A percentile compares a stretch with the other conserved stretches of the same genome.
Conservation (phyloP, 1,140 invertebrate species). For the Zaprionus tsacasi region DNA sequence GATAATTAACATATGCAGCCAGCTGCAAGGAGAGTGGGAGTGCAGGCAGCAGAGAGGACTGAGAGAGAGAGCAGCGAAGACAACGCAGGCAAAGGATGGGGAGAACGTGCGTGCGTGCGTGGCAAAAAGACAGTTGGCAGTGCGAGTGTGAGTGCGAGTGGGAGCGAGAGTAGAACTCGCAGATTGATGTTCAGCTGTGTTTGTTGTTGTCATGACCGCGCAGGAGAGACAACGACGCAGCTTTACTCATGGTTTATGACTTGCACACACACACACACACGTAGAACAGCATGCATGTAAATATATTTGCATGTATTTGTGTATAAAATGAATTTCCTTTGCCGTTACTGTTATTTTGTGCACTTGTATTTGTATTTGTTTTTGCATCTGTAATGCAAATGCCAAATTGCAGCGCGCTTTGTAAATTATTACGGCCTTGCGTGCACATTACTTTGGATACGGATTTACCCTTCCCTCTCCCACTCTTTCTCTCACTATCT, state of each 20-base stretch:
- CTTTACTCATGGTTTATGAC: constrained; percentile 42
- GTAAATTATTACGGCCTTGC: constrained; percentile 75
- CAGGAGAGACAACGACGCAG: constrained; percentile 25
- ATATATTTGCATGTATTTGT: constrained; percentile 6
- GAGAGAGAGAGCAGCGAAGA: neutral
- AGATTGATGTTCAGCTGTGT: constrained; percentile 37
- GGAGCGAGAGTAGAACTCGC: constrained; percentile 1
- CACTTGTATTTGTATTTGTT: constrained; percentile 1
- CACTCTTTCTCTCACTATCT: neutral
- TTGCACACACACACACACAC: constrained; percentile 24
- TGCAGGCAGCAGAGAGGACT: neutral
- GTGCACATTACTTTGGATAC: constrained; percentile 42
- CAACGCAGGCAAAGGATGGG: neutral
- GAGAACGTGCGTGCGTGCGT: neutral
- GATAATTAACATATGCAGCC: constrained; percentile 73
- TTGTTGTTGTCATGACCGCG: constrained; percentile 33
- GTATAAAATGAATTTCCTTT: constrained; percentile 13
- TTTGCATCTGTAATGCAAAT: constrained; percentile 26
- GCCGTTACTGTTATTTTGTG: constrained; percentile 12
- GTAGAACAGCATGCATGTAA: constrained; percentile 5
- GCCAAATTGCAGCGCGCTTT: constrained; percentile 67
- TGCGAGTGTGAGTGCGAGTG: neutral
- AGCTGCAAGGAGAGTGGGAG: neutral
- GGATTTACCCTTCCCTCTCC: constrained; percentile 1
- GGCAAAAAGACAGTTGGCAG: neutral